phyloP scores from a whole-genome alignment of 2,113 vertebrate genomes.

The Ailuropoda melanoleuca region DNA sequence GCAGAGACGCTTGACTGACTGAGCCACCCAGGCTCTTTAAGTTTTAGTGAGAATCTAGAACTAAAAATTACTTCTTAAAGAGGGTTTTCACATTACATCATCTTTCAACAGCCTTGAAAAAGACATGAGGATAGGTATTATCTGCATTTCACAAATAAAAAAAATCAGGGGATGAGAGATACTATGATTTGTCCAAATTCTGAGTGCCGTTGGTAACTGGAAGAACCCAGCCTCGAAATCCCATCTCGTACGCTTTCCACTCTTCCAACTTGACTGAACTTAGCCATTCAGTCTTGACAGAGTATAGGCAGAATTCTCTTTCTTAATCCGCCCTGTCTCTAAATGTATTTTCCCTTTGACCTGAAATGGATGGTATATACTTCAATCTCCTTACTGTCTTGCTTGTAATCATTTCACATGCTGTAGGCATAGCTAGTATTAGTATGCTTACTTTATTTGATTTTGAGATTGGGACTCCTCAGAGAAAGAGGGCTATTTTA shows the following conservation, averaged over 20 bases:
- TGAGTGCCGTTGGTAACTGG: not conserved
- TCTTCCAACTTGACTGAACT: not conserved
- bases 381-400: not conserved
- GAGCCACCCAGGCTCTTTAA: too few relatives aligned
- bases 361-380: not conserved
- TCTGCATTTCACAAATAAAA: not conserved
- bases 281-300: not conserved
- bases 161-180: conserved; percentile 5
- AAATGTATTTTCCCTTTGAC: conserved; percentile 6
- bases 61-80: not conserved
- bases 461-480: not conserved
- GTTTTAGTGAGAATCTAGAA: not conserved
- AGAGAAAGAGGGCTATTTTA: conserved; percentile 6
- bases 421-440: not conserved
- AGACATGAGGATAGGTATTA: not conserved
- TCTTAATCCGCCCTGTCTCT: not conserved
- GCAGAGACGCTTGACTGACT: too few relatives aligned
- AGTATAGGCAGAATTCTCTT: not conserved
- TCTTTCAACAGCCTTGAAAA: not conserved
- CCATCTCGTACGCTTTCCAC: not conserved
- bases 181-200: not conserved
- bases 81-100: not conserved
- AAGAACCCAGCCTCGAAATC: not conserved
- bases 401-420: not conserved
- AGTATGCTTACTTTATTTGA: not conserved